Base-by-base conservation (phyloP, 30 jellyfish, hydroid and myxozoan genomes). In the Aurelia aurita region DNA sequence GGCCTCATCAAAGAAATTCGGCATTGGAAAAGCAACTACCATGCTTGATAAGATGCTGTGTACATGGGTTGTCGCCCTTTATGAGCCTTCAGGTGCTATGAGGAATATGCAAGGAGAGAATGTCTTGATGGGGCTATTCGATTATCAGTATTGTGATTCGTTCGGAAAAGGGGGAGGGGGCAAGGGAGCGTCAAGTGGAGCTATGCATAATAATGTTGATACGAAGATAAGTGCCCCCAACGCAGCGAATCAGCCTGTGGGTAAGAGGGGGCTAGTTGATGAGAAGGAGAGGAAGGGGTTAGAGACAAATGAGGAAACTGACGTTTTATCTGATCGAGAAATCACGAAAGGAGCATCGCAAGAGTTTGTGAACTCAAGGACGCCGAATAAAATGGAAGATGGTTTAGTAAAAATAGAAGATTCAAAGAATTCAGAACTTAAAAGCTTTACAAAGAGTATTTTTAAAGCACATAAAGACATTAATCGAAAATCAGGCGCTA, bases 21-120 rank as follows among this genome's bases (percentile, higher is more conserved):
- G 99, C 69, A 85, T 95, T 58, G 99, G 98, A 5, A 89, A 95
- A 55, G 97, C 99, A 31, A 95, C 99, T 1, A 82, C 90, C 20
- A 86, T 87, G 28, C 87, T 80, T 4, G 90, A 85, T 31, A 75
- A 67, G 45, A 73, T 78, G 96, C 70, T 90, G 82, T 95, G 99
- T 69, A 89, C 98, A 1, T 95, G 91, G 89, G 96, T 90, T 27
- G 99, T 90, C 19, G 99, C 97, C 9, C 79, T 88, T 27, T 95
- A 89, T 59, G 80, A 82, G 34, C 99, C 99, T 3, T 92, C 96
- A 9, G 99, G 99, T 13, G 91, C 85, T 46, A 82, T 82, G 77
- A 53, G 82, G 31, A 88, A 81, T 34, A 66, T 74, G 83, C 87
- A 77, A 80, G 67, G 51, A 34, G 99, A 89, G 29, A 90, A 95